A percentile compares a stretch with the other conserved stretches of the same genome.
These are phyloP conservation scores for Butorides virescens DNA, from an alignment of 2,113 vertebrate species.

Conservation along the genomic window DNA sequence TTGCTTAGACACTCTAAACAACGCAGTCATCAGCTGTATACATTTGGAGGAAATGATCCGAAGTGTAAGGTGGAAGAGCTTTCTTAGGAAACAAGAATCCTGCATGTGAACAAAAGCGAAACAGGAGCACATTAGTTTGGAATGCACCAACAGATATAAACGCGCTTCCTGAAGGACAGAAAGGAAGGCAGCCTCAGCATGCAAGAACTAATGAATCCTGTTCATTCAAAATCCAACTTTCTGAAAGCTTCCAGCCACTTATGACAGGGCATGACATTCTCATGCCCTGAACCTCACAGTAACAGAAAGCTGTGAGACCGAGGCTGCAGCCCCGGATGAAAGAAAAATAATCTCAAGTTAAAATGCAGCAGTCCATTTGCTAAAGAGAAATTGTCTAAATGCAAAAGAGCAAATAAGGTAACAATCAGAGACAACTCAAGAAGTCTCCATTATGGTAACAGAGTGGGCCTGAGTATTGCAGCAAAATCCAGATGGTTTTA, in stretches of 20 bases:
- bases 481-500: neutral
- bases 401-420: neutral
- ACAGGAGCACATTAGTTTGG: neutral
- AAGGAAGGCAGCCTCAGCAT: neutral
- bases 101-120: neutral
- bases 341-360: neutral
- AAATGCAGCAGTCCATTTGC: neutral
- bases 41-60: neutral
- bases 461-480: neutral
- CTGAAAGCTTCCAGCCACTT: neutral
- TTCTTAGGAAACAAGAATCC: neutral
- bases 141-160: neutral
- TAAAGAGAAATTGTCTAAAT: neutral
- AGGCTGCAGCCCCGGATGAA: fast-evolving
- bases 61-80: neutral
- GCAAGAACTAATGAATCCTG: neutral
- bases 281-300: neutral
- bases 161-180: neutral
- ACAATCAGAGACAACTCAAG: neutral
- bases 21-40: neutral
- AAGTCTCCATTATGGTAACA: neutral
- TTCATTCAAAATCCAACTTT: neutral
- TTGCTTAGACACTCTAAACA: neutral
- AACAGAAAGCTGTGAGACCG: neutral
- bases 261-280: neutral